phyloP scores from a whole-genome alignment of 2,888 invertebrate species.

The Scelioninae gen. 2 region DNA sequence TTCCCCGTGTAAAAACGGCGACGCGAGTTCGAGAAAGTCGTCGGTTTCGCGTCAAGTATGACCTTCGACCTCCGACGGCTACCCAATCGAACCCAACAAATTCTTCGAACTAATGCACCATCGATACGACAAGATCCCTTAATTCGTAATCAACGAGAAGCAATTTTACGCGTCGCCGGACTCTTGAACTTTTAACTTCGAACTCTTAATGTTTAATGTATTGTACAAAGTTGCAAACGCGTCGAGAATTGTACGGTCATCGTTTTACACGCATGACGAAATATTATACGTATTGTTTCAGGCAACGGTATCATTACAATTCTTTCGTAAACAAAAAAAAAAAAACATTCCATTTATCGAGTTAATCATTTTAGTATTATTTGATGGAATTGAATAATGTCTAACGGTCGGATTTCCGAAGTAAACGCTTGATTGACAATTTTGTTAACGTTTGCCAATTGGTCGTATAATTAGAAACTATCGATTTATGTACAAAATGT shows the following conservation, averaged over 20 bases:
- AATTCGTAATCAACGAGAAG: conserved; percentile 10
- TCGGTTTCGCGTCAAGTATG: conserved; percentile 65
- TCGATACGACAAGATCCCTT: conserved; percentile 47
- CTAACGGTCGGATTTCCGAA: not conserved
- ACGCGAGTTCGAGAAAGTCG: conserved; percentile 61
- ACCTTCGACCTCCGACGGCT: conserved; percentile 46
- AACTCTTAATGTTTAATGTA: conserved; percentile 4
- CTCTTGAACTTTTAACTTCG: not conserved
- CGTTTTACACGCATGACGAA: conserved; percentile 7
- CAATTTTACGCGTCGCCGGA: not conserved
- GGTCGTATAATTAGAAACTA: too few species aligned
- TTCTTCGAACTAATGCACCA: conserved; percentile 43
- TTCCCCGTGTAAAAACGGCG: conserved; percentile 66
- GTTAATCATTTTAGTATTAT: not conserved
- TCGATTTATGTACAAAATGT: too few species aligned
- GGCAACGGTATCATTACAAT: not conserved
- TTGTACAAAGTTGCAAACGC: conserved; percentile 11
- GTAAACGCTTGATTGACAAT: too few species aligned
- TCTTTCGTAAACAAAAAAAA: not conserved
- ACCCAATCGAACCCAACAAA: conserved; percentile 14
- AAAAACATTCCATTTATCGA: not conserved
- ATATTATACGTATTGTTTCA: conserved; percentile 3
- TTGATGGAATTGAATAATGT: not conserved
- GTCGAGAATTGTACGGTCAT: conserved; percentile 1
- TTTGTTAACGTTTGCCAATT: too few species aligned